Evolutionary conservation across 2,888 invertebrate genomes (phyloP).

Genomic region (Cosmia trapezina): DNA sequence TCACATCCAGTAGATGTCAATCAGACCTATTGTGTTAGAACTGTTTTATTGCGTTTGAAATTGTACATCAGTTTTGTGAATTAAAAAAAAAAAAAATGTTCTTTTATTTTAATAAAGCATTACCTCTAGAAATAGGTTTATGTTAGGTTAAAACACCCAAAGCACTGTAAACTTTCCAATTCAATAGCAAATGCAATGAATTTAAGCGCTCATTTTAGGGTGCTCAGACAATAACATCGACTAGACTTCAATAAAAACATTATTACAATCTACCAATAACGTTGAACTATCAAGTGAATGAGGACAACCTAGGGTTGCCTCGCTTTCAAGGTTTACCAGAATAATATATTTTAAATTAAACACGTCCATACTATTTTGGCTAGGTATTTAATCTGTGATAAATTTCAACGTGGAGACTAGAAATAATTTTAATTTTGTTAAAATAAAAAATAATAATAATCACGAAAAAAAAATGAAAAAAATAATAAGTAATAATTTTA

Average conservation of each 20-base stretch:
- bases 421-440: background rate
- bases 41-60: too few relatives aligned
- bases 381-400: background rate
- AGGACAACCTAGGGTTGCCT: slow-evolving; percentile 27
- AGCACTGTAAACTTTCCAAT: slow-evolving; percentile 8
- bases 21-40: too few relatives aligned
- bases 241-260: slow-evolving; percentile 47
- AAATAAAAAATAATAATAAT: too few relatives aligned
- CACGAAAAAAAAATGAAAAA: too few relatives aligned
- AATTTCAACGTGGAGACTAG: background rate
- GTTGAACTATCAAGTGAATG: slow-evolving; percentile 35
- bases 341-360: background rate
- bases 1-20: too few relatives aligned
- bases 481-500: too few relatives aligned
- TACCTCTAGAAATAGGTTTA: too few relatives aligned
- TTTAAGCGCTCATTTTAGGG: slow-evolving; percentile 7
- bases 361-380: background rate
- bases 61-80: too few relatives aligned
- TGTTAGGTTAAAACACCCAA: background rate
- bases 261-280: slow-evolving; percentile 51
- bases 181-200: slow-evolving; percentile 23
- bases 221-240: slow-evolving; percentile 30
- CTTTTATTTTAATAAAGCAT: too few relatives aligned
- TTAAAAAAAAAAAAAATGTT: too few relatives aligned
- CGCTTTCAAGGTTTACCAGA: background rate